Evolutionary conservation across 2,888 invertebrate species (phyloP).

Genomic region (Cosmopolites sordidus): DNA sequence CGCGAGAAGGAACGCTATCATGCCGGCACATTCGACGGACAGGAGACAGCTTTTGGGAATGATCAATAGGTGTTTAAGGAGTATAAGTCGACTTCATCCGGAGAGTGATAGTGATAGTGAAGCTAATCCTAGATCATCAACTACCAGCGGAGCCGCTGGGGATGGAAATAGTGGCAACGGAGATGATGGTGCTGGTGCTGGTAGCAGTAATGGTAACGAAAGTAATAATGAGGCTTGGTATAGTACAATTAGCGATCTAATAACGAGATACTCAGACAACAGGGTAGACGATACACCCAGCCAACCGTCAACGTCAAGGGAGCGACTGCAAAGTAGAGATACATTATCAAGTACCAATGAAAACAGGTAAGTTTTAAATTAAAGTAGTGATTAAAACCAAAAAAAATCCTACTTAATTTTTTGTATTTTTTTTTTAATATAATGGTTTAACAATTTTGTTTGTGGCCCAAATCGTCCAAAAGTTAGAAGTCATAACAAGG

Average conservation of each 20-base stretch:
- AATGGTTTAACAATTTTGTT: no score
- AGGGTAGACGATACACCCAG: slow-evolving; percentile 16
- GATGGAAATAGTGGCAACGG: neutral
- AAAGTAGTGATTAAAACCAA: no score
- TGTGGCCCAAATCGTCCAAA: no score
- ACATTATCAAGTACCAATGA: slow-evolving; percentile 32
- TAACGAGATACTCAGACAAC: slow-evolving; percentile 28
- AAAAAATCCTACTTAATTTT: no score
- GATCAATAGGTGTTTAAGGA: slow-evolving; percentile 34
- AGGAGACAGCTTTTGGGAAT: slow-evolving; percentile 36
- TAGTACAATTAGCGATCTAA: slow-evolving; percentile 27
- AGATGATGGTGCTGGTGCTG: slow-evolving; percentile 1
- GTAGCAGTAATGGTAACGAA: slow-evolving; percentile 2
- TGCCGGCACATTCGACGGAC: slow-evolving; percentile 34
- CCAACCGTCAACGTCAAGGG: slow-evolving; percentile 24
- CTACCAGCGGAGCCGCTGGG: neutral
- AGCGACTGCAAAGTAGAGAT: slow-evolving; percentile 12
- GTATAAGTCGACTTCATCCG: slow-evolving; percentile 27
- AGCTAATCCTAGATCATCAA: neutral
- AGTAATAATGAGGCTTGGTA: slow-evolving; percentile 18
- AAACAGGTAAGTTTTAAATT: slow-evolving; percentile 24
- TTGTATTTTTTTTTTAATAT: no score
- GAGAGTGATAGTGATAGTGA: neutral
- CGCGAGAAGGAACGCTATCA: slow-evolving; percentile 40
- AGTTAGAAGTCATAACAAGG: no score